phyloP scores from a whole-genome alignment of 2,797 vertebrate genomes.

The Sphenodon punctatus region DNA sequence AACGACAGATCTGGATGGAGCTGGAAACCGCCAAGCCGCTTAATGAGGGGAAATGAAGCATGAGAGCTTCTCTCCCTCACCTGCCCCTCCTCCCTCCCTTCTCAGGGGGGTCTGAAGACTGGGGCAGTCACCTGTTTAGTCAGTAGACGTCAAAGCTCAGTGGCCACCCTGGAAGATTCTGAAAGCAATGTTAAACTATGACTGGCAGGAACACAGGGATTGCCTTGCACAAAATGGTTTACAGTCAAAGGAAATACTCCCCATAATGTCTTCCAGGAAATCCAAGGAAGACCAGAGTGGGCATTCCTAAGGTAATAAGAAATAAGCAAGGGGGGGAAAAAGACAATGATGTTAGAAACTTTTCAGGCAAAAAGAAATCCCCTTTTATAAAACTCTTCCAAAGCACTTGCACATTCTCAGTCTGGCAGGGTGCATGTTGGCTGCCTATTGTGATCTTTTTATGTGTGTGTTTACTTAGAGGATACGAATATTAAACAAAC shows the following conservation, averaged over 20 bases:
- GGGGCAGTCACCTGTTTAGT: conserved; percentile 49
- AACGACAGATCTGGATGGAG: conserved; percentile 53
- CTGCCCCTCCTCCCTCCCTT: not conserved
- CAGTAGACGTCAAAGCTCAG: not conserved
- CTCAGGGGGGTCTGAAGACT: too few species aligned
- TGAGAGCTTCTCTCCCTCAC: conserved; percentile 8
- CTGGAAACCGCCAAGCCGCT: conserved; percentile 55
- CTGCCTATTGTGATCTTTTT: not conserved
- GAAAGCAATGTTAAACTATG: not conserved
- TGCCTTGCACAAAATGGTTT: not conserved
- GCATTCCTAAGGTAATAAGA: not conserved
- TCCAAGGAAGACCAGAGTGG: not conserved
- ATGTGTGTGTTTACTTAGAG: not conserved
- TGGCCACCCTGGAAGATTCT: not conserved
- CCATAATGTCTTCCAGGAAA: not conserved
- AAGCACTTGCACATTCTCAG: not conserved
- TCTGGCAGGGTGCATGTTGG: not conserved
- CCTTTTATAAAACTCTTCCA: not conserved
- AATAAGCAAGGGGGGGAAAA: not conserved
- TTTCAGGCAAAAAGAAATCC: not conserved
- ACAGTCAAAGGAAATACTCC: not conserved
- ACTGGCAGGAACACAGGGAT: not conserved
- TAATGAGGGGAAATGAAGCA: conserved; percentile 47
- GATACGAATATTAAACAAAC: not conserved
- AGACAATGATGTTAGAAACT: not conserved